Percentiles rank a stretch among this genome's conserved stretches.
Evolutionary conservation across 92 coral and sea anemone genomes (phyloP).

Genomic region (Palythoa grandiflora): DNA sequence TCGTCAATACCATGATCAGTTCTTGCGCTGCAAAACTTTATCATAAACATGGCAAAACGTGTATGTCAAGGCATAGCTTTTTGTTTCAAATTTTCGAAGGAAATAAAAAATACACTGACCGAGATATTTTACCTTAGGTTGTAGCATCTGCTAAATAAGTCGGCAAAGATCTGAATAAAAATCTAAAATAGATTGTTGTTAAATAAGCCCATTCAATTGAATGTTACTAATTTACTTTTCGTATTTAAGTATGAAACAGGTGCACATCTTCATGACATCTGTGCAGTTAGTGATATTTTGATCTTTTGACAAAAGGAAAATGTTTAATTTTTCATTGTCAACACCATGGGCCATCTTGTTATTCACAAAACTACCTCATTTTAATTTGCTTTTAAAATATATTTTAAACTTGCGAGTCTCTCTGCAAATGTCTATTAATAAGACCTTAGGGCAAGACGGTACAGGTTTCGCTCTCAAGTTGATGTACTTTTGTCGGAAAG

Average conservation of each 20-base stretch:
- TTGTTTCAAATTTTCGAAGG: not conserved
- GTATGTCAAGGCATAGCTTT: not conserved
- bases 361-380: not conserved
- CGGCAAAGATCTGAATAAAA: not conserved
- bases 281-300: not conserved
- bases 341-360: not conserved
- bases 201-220: not conserved
- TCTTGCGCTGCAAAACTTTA: not conserved
- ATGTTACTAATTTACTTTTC: not conserved
- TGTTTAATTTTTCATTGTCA: not conserved
- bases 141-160: not conserved
- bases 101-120: not conserved
- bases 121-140: not conserved
- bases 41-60: not conserved
- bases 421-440: not conserved
- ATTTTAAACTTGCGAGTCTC: not conserved
- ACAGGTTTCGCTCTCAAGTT: not conserved
- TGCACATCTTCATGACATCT: not conserved
- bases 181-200: not conserved
- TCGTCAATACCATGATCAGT: not conserved
- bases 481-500: no score
- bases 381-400: not conserved
- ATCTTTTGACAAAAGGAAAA: not conserved
- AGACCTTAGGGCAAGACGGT: not conserved
- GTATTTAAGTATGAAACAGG: not conserved